These are phyloP conservation scores for Sanderia malayensis DNA, from an alignment of 30 jellyfish, hydroid and myxozoan species.

Conservation along the genomic window DNA sequence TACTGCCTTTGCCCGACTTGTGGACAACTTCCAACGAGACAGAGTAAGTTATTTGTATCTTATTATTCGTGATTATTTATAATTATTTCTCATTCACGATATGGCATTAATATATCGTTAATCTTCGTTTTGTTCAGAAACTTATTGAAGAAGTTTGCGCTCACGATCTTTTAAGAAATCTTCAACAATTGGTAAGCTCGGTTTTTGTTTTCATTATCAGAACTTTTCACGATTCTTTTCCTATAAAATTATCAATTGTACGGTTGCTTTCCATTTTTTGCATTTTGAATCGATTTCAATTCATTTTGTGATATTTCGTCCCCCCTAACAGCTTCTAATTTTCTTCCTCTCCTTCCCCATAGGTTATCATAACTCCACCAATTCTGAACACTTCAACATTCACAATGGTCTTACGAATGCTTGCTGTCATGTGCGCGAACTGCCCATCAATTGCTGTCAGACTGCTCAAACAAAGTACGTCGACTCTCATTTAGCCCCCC, in stretches of 20 bases:
- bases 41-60: no score
- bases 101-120: no score
- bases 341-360: neutral
- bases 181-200: conserved; percentile 80
- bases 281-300: no score
- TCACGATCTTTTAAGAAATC: conserved; percentile 75
- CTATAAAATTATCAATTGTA: no score
- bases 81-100: neutral
- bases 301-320: no score
- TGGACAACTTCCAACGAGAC: conserved; percentile 86
- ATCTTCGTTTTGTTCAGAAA: conserved; percentile 24
- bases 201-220: no score
- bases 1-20: conserved; percentile 90
- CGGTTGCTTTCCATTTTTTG: no score
- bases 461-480: conserved; percentile 78
- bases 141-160: conserved; percentile 80
- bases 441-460: conserved; percentile 90
- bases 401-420: conserved; percentile 92
- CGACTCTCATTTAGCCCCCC: neutral
- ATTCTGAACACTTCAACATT: conserved; percentile 78
- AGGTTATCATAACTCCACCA: conserved; percentile 88
- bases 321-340: no score
- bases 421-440: conserved; percentile 92
- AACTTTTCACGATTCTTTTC: no score
- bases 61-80: neutral